Conservation (phyloP, 1,140 invertebrate genomes). For the Drosophila varians region DNA sequence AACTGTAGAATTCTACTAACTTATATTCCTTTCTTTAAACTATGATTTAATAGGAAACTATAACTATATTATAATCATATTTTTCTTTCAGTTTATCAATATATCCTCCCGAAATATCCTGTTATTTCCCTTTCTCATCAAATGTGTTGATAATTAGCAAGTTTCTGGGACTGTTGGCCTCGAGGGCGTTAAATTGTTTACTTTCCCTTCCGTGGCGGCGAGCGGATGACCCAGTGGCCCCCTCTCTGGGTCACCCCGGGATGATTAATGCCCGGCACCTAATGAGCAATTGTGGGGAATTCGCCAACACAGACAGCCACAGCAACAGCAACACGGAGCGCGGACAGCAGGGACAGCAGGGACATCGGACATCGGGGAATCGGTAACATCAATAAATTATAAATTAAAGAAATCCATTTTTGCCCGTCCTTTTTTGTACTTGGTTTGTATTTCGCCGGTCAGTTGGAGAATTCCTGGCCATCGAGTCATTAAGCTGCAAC, state of each 20-base stretch:
- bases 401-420: slow-evolving; percentile 81
- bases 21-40: too few species aligned
- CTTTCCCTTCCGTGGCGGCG: slow-evolving; percentile 24
- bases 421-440: slow-evolving; percentile 12
- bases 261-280: slow-evolving; percentile 71
- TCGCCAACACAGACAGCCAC: slow-evolving; percentile 9
- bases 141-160: slow-evolving; percentile 74
- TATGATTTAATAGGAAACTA: too few species aligned
- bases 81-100: slow-evolving; percentile 1
- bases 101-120: slow-evolving; percentile 5
- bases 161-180: slow-evolving; percentile 30
- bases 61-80: slow-evolving; percentile 1
- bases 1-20: too few species aligned
- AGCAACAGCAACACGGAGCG: neutral
- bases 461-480: slow-evolving; percentile 69
- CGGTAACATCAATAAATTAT: slow-evolving; percentile 81
- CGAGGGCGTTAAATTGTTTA: slow-evolving; percentile 57
- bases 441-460: slow-evolving; percentile 30
- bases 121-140: slow-evolving; percentile 42
- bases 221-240: slow-evolving; percentile 52
- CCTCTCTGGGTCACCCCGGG: slow-evolving; percentile 54
- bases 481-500: slow-evolving; percentile 68
- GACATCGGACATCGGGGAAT: slow-evolving; percentile 26
- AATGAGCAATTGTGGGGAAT: slow-evolving; percentile 71
- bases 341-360: slow-evolving; percentile 7